Conservation (phyloP, 2,113 vertebrate genomes). For the Dipodomys stephensi region DNA sequence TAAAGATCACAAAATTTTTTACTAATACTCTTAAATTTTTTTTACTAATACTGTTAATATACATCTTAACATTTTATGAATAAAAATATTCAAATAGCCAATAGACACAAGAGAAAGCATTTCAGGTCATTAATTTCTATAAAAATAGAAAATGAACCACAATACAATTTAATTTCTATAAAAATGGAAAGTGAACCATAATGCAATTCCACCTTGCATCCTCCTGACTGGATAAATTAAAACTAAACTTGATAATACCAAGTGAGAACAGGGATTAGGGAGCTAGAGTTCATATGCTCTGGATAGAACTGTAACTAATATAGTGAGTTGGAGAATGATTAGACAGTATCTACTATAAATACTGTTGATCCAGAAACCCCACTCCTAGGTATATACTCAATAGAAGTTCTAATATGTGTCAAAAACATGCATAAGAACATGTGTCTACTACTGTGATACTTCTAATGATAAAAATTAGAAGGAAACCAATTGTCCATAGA, state of each 20-base stretch:
- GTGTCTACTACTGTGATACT: background rate
- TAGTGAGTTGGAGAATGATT: background rate
- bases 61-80: background rate
- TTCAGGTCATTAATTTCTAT: background rate
- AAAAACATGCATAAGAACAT: background rate
- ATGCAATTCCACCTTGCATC: background rate
- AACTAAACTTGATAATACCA: background rate
- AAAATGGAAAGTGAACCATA: too few relatives aligned
- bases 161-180: background rate
- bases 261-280: background rate
- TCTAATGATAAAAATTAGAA: background rate
- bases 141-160: background rate
- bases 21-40: background rate
- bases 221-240: background rate
- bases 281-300: background rate
- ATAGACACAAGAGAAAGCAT: background rate
- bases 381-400: background rate
- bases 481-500: background rate
- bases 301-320: too few relatives aligned
- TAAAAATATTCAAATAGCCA: conserved; percentile 25
- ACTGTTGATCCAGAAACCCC: background rate
- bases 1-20: background rate
- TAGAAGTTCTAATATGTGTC: background rate
- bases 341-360: background rate
- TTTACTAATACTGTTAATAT: background rate